Percentiles rank a stretch among this genome's conserved stretches.
Conservation (phyloP, 2,797 vertebrate species). For the Alosa sapidissima region DNA sequence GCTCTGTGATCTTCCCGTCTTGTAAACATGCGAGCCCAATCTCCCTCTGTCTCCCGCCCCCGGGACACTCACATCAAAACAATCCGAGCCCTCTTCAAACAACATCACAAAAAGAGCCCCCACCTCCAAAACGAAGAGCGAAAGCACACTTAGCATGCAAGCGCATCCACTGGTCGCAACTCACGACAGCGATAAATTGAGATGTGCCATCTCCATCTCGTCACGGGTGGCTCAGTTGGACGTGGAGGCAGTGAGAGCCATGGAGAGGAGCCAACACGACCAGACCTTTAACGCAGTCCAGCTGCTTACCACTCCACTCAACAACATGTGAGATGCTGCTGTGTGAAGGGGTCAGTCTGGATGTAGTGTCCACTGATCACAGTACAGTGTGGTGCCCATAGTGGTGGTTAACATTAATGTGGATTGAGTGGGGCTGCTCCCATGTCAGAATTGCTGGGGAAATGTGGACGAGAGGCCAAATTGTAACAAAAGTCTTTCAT, state of each 20-base stretch:
- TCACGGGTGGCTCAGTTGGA: background rate
- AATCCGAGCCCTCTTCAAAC: conserved; percentile 44
- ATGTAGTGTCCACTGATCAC: background rate
- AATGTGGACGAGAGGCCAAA: too few relatives aligned
- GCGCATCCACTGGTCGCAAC: background rate
- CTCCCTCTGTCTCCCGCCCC: conserved; percentile 21
- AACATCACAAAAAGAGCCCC: conserved; percentile 26
- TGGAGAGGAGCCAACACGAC: background rate
- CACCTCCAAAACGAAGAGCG: background rate
- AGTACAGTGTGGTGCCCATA: background rate
- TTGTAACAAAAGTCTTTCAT: too few relatives aligned
- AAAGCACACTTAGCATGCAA: conserved; percentile 8
- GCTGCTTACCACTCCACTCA: background rate
- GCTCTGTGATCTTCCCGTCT: conserved; percentile 34
- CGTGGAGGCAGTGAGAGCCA: background rate
- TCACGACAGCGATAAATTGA: background rate
- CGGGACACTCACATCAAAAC: conserved; percentile 47
- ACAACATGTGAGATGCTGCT: background rate
- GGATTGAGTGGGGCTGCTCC: background rate
- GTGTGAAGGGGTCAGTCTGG: background rate
- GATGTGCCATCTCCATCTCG: background rate
- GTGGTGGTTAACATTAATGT: background rate
- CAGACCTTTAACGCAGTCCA: background rate
- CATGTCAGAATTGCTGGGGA: background rate
- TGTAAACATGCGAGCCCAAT: conserved; percentile 37